A percentile compares a stretch with the other conserved stretches of the same genome.
Conservation (phyloP, 1,140 invertebrate genomes). For the Conopomorpha cramerella region DNA sequence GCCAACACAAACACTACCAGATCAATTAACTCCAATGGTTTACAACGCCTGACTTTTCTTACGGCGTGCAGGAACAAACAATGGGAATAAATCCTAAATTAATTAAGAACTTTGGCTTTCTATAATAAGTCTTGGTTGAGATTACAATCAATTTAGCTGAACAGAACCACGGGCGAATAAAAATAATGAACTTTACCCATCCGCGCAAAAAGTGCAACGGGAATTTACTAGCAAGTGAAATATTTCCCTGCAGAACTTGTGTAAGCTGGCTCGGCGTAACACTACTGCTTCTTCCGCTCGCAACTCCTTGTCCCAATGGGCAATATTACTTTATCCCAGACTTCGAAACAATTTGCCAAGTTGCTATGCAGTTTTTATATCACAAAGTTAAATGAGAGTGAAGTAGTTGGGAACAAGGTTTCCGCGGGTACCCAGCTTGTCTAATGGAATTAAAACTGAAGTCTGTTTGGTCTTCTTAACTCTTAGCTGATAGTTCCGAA, state of each 20-base stretch:
- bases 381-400: constrained; percentile 32
- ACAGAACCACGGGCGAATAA: not conserved
- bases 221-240: not conserved
- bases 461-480: constrained; percentile 9
- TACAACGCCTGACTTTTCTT: no score
- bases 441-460: constrained; percentile 20
- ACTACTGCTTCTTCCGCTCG: constrained; percentile 2
- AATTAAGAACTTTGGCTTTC: no score
- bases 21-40: no score
- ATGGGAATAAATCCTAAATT: no score
- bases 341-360: constrained; percentile 23
- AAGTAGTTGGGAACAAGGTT: constrained; percentile 25
- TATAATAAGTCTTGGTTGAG: no score
- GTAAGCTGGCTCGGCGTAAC: not conserved
- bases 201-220: not conserved
- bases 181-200: not conserved
- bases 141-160: no score
- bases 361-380: constrained; percentile 24
- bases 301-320: constrained; percentile 6
- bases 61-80: no score
- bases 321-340: constrained; percentile 13
- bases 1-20: no score
- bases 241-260: not conserved
- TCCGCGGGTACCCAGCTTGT: constrained; percentile 9
- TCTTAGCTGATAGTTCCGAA: no score